These are phyloP conservation scores for Sus cebifrons DNA, from an alignment of 2,797 vertebrate species.

Conservation along the genomic window DNA sequence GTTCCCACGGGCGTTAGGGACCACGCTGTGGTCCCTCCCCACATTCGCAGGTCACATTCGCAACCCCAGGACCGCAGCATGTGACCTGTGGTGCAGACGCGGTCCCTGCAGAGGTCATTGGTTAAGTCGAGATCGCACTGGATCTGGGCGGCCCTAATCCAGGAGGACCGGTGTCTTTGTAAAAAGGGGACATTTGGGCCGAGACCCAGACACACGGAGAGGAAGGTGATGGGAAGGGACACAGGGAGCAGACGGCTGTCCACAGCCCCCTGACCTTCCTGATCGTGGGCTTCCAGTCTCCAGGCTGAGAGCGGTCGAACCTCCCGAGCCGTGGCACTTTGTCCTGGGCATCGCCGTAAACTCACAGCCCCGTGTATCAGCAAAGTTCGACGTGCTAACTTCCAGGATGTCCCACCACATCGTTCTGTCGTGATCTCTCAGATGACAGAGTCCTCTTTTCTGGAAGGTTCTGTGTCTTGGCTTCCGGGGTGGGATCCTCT, in stretches of 20 bases:
- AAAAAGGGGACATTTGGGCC: too few relatives aligned
- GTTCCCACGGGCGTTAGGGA: not conserved
- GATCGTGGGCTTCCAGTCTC: too few relatives aligned
- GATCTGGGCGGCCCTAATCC: too few relatives aligned
- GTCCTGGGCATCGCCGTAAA: too few relatives aligned
- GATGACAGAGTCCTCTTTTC: not conserved
- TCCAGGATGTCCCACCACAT: accelerated
- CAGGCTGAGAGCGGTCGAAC: too few relatives aligned
- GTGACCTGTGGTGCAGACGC: not conserved
- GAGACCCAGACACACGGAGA: too few relatives aligned
- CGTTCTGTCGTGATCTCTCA: not conserved
- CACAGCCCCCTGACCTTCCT: too few relatives aligned
- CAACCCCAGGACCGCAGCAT: not conserved
- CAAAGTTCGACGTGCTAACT: not conserved
- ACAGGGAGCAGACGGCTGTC: not conserved
- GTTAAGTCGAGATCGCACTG: not conserved
- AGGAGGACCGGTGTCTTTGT: too few relatives aligned
- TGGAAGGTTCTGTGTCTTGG: not conserved
- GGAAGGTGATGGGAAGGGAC: too few relatives aligned
- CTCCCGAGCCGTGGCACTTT: too few relatives aligned
- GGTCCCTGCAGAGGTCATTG: accelerated
- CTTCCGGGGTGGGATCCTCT: not conserved
- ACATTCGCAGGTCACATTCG: too few relatives aligned
- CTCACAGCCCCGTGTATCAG: not conserved
- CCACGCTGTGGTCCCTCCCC: not conserved